These are phyloP conservation scores for Labeo rohita DNA, from an alignment of 2,113 vertebrate genomes.

Conservation along the genomic window DNA sequence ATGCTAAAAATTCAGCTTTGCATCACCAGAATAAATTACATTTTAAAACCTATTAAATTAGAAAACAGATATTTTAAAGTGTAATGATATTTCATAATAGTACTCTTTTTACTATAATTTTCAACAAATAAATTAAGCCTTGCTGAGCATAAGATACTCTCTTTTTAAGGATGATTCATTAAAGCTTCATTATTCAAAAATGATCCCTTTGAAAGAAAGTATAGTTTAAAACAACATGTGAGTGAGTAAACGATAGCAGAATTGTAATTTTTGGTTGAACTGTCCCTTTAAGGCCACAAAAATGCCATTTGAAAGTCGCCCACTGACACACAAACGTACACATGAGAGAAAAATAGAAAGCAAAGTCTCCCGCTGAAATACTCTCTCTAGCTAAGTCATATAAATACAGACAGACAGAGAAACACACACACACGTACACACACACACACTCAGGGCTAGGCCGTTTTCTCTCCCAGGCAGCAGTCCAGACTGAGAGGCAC, in stretches of 20 bases:
- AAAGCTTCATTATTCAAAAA: background rate
- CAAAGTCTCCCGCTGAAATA: conserved; percentile 1
- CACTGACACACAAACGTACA: background rate
- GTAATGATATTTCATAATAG: background rate
- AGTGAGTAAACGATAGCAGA: background rate
- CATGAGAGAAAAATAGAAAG: conserved; percentile 5
- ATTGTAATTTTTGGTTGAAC: background rate
- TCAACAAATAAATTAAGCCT: too few species aligned
- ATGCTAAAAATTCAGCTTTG: background rate
- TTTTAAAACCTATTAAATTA: background rate
- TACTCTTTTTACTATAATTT: background rate
- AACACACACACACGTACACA: conserved; percentile 32
- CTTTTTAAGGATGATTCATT: background rate
- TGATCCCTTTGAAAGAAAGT: background rate
- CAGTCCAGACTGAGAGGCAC: conserved; percentile 38
- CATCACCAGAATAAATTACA: background rate
- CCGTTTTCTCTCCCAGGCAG: conserved; percentile 33
- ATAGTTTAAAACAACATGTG: background rate
- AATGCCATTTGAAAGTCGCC: background rate
- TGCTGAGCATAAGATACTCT: background rate
- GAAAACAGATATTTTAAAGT: background rate
- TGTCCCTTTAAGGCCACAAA: conserved; percentile 3
- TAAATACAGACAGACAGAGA: conserved; percentile 16
- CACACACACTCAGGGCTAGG: conserved; percentile 12
- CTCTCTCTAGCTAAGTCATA: conserved; percentile 23